A percentile compares a stretch with the other conserved stretches of the same genome.
These are phyloP conservation scores for Anoplolepis gracilipes DNA, from an alignment of 1,140 invertebrate species.

Conservation along the genomic window DNA sequence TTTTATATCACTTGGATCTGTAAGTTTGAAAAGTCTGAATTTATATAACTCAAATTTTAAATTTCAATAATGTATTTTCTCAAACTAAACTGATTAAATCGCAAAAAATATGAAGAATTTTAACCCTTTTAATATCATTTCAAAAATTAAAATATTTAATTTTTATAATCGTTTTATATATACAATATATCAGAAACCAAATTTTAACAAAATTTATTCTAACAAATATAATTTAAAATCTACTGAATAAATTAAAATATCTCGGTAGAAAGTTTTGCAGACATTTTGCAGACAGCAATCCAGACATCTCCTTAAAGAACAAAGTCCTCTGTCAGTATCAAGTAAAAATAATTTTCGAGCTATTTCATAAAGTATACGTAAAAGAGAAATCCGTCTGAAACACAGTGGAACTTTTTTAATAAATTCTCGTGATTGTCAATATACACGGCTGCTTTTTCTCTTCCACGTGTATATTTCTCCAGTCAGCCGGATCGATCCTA, in stretches of 20 bases:
- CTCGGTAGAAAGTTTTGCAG: not conserved
- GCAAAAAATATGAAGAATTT: not conserved
- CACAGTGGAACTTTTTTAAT: slow-evolving; percentile 39
- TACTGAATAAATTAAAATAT: slow-evolving; percentile 4
- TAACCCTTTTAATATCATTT: not conserved
- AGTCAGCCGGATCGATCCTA: slow-evolving; percentile 23
- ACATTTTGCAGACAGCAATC: not conserved
- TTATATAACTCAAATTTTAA: not conserved
- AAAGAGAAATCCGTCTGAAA: not conserved
- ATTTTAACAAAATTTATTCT: not conserved
- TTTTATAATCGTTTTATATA: no score
- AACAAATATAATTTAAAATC: not conserved
- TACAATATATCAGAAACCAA: no score
- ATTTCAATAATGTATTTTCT: not conserved
- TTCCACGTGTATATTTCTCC: not conserved
- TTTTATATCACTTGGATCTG: not conserved
- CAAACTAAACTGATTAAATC: slow-evolving; percentile 2
- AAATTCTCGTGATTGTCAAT: slow-evolving; percentile 14
- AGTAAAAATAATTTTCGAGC: slow-evolving; percentile 27
- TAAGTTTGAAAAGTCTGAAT: not conserved
- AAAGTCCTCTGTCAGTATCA: no score
- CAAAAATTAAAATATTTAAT: not conserved
- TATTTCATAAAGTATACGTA: not conserved
- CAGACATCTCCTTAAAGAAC: not conserved
- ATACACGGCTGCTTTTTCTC: not conserved